Evolutionary conservation across 2,113 vertebrate species (phyloP).

Genomic region (Paramisgurnus dabryanus): DNA sequence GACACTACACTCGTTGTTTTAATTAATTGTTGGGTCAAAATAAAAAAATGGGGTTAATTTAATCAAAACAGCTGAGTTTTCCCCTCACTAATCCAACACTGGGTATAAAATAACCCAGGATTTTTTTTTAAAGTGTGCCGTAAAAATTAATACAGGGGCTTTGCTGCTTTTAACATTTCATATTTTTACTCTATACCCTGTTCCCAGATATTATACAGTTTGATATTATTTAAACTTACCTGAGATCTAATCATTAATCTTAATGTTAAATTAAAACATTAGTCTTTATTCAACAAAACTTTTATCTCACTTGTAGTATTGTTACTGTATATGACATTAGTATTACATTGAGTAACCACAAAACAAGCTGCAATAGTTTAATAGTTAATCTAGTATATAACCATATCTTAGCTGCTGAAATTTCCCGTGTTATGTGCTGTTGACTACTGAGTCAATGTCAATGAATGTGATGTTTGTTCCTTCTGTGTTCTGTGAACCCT

Average conservation of each 20-base stretch:
- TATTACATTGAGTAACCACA: neutral
- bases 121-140: too few species aligned
- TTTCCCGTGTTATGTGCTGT: too few species aligned
- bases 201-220: constrained; percentile 64
- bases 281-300: neutral
- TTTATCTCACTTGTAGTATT: too few species aligned
- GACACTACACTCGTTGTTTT: neutral
- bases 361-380: neutral
- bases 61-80: too few species aligned
- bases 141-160: constrained; percentile 1
- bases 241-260: constrained; percentile 46
- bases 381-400: too few species aligned
- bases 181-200: constrained; percentile 61
- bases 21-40: too few species aligned
- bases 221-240: constrained; percentile 43
- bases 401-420: neutral
- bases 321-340: too few species aligned
- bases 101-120: too few species aligned
- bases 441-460: neutral
- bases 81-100: too few species aligned
- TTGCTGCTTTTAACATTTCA: neutral
- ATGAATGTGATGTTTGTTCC: constrained; percentile 44
- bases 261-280: neutral
- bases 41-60: too few species aligned
- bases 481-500: constrained; percentile 62